Evolutionary conservation across 1,140 invertebrate genomes (phyloP), one percentile per base, ranked within the genome.

Genomic region (Drosophila bocqueti): DNA sequence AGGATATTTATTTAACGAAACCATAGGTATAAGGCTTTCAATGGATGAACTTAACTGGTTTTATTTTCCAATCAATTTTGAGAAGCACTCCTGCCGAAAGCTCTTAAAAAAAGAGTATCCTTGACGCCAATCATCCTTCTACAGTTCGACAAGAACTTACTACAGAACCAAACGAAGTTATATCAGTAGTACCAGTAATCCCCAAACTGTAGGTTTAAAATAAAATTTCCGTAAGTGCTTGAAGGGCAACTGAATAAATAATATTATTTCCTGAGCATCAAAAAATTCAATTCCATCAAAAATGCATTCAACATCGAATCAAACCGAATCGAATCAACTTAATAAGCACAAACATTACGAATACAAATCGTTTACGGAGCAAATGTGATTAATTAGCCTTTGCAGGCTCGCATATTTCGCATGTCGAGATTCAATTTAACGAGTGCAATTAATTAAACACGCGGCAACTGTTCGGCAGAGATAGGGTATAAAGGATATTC

Each of bases 341-440:
- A 83, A 87, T 87, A 40, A 55, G 47, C 54, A 72, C 79, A 79
- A 78, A 79, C 73, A 47, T 29, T 71, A 75, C 55, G 52, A 66
- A 47, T 60, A 69, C 57, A 71, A 83, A 77, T 77, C 58, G 80
- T 74, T 87, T 77, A 55, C 36, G 52, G 64, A 42, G 2, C 11
- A 71, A 87, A 89, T 89, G 58, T 67, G 84, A 89, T 89, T 81
- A 79, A 84, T 78, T 69, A 76, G 43, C 62, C 31, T 18, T 60
- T 24, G 46, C 55, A 40, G 47, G 61, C 40, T 57, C 29, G 54
- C 42, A 71, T 65, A 65, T 68, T 74, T 83, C 68, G 62, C 68
- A 80, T 78, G 77, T 69, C 62, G 54, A 60, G 52, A 78, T 83
- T 75, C 65, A 68, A 84, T 87, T 78, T 67, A 81, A 69, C 63